phyloP scores from a whole-genome alignment of 2,113 vertebrate species.

The Muntiacus muntjak region DNA sequence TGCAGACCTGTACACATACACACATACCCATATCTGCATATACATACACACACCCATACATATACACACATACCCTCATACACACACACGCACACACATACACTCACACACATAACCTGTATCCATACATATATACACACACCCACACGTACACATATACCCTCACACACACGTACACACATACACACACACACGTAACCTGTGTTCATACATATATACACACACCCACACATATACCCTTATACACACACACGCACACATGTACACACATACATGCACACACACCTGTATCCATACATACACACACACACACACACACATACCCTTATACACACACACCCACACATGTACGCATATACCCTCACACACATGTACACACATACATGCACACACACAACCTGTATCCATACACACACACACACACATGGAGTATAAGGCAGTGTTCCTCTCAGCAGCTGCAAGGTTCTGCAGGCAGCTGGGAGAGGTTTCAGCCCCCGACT shows the following conservation, averaged over 20 bases:
- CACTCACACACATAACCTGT: too few species aligned
- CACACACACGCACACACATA: background rate
- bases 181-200: background rate
- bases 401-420: background rate
- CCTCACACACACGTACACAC: fast-evolving
- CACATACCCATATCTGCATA: background rate
- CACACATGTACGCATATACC: background rate
- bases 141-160: background rate
- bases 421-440: background rate
- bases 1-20: background rate
- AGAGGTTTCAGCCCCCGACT: background rate
- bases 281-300: too few species aligned
- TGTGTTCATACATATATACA: too few species aligned
- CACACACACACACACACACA: background rate
- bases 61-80: too few species aligned
- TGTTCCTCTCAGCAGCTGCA: fast-evolving
- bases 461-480: background rate
- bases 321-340: fast-evolving
- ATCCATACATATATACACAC: fast-evolving
- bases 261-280: fast-evolving
- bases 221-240: fast-evolving
- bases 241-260: too few species aligned
- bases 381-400: fast-evolving
- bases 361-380: background rate
- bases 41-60: too few species aligned